Base-by-base conservation (phyloP, 2,888 invertebrate species). In the Caenorhabditis angaria region DNA sequence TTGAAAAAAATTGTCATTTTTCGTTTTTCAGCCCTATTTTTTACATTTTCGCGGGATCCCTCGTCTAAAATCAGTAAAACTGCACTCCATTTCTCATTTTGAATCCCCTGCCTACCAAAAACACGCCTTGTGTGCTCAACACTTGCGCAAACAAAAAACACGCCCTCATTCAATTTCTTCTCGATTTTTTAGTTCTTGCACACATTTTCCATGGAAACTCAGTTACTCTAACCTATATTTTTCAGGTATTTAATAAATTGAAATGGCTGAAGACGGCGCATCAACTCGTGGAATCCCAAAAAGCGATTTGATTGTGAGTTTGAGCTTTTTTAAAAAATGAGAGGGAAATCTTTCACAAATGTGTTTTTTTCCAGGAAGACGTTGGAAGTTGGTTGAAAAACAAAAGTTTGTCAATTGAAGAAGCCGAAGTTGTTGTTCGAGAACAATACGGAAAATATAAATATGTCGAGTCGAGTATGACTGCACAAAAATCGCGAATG, bases 391-490 rank as follows among this genome's bases (percentile, higher is more conserved):
- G 65, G 65, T 70, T 82, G n/a, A 59, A 70, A 57, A 71, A 65
- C 53, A 78, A 80, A 48, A 75, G 75, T 32, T 5, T 78, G 8
- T 69, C 78, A 12, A 25, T 66, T 1, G 77, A 77, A 48, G 82
- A 82, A 29, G 80, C 78, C 22, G 73, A 78, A 27, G 67, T 69
- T 27, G 73, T 75, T 18, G 59, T 78, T 22, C 72, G 77, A 10
- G 80, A 82, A 35, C 66, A 71, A 48, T 79, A 79, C 67, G 71
- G 72, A 56, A 79, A 80, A 60, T 82, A 82, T 69, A 81, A 81
- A 60, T 80, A 78, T 61, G 75, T 78, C 29, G 82, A 82, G 60
- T 60, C 58, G 12, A 69, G 63, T 24, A 72, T 82, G 75, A 41
- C 51, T 22, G 56, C 65, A 2, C 72, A 73, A 41, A 74, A 70